These are phyloP conservation scores for Dynastes grantii DNA, from an alignment of 2,888 invertebrate species.

Conservation along the genomic window DNA sequence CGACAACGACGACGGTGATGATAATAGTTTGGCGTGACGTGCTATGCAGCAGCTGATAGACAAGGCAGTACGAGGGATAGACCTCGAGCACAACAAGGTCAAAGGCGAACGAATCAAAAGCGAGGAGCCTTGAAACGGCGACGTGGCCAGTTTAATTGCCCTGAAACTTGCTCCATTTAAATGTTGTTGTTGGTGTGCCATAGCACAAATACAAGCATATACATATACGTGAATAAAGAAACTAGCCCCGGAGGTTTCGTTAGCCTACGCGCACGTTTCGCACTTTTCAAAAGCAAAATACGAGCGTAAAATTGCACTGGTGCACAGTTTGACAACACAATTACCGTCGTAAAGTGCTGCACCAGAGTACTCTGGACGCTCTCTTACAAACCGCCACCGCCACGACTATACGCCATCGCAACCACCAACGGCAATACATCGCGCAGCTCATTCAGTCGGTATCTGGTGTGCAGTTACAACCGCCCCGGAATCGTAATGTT, in stretches of 20 bases:
- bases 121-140: constrained; percentile 44
- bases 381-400: constrained; percentile 16
- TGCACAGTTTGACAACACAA: constrained; percentile 67
- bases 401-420: constrained; percentile 18
- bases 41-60: constrained; percentile 29
- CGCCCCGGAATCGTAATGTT: constrained; percentile 69
- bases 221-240: constrained; percentile 34
- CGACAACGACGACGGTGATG: constrained; percentile 21
- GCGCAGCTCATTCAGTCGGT: constrained; percentile 54
- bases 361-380: constrained; percentile 58
- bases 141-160: constrained; percentile 41
- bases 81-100: constrained; percentile 55
- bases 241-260: constrained; percentile 32
- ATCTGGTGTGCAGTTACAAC: constrained; percentile 69
- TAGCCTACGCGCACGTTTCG: constrained; percentile 33
- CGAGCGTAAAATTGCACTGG: constrained; percentile 57
- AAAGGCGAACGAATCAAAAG: constrained; percentile 57
- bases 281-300: constrained; percentile 52
- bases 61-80: constrained; percentile 50
- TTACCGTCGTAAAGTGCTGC: constrained; percentile 68
- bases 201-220: constrained; percentile 23
- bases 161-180: constrained; percentile 43
- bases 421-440: constrained; percentile 23
- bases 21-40: constrained; percentile 14
- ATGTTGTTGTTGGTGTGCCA: constrained; percentile 25